Conservation (phyloP, 2,888 invertebrate species). For the Limnephilus lunatus region DNA sequence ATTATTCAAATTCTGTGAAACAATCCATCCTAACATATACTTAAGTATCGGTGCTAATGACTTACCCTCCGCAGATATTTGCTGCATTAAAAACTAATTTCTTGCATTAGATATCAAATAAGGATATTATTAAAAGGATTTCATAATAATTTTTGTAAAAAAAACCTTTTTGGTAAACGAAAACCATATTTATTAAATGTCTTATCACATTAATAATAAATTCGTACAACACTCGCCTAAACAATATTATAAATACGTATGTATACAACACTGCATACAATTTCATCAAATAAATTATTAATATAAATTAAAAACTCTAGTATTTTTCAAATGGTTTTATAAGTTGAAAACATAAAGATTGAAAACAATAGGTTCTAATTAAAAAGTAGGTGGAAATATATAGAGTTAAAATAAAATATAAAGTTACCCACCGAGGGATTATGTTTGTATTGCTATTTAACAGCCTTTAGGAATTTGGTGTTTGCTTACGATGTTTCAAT, state of each 20-base stretch:
- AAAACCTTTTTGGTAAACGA: no score
- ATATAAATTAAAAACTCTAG: not conserved
- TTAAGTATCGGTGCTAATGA: not conserved
- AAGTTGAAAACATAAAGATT: not conserved
- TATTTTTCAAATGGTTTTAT: not conserved
- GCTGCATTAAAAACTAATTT: not conserved
- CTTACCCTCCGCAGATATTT: not conserved
- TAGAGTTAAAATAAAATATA: not conserved
- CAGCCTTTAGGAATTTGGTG: not conserved
- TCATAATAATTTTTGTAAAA: no score
- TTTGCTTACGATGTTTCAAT: not conserved
- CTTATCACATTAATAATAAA: no score
- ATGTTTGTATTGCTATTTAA: not conserved
- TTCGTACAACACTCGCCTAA: no score
- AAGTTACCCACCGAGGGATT: no score
- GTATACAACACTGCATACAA: no score
- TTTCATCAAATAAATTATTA: not conserved
- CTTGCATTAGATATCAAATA: not conserved
- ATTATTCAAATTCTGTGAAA: no score
- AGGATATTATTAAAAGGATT: not conserved
- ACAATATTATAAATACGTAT: no score
- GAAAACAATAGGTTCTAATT: not conserved
- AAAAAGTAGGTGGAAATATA: not conserved
- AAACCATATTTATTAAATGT: no score
- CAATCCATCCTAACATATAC: no score